phyloP scores from a whole-genome alignment of 53 echinoderm and acorn worm species.

The Echinarachnius parma region DNA sequence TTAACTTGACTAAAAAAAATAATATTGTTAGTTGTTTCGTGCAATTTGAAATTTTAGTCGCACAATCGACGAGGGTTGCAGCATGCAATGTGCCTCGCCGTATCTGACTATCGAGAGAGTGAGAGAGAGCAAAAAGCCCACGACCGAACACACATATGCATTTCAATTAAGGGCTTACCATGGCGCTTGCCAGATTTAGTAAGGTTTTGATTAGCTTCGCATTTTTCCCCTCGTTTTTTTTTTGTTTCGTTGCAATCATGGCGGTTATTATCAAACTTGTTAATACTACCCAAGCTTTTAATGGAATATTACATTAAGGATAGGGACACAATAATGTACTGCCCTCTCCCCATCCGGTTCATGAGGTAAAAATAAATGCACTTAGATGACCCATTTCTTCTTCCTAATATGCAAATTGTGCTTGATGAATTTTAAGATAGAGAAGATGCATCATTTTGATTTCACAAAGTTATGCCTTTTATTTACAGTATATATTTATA shows the following conservation, averaged over 20 bases:
- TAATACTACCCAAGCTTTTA: conserved; percentile 41
- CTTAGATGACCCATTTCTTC: conserved; percentile 20
- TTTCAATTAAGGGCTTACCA: conserved; percentile 47
- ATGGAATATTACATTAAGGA: conserved; percentile 44
- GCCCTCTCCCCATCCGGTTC: conserved; percentile 12
- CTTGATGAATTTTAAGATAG: too few relatives aligned
- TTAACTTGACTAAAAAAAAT: conserved; percentile 23
- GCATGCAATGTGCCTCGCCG: not conserved
- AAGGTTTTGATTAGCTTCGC: conserved; percentile 32
- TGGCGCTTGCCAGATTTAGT: conserved; percentile 32
- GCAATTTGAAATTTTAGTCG: conserved; percentile 30
- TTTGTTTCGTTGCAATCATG: too few relatives aligned
- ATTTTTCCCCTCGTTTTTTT: too few relatives aligned
- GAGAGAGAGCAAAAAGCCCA: not conserved
- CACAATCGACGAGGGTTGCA: not conserved
- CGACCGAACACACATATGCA: too few relatives aligned
- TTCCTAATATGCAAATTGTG: too few relatives aligned
- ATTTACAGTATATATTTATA: too few relatives aligned
- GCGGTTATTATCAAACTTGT: conserved; percentile 50
- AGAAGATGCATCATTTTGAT: too few relatives aligned
- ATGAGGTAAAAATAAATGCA: conserved; percentile 7
- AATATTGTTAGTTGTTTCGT: too few relatives aligned
- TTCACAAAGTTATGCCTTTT: too few relatives aligned
- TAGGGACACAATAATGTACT: not conserved
- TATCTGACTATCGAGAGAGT: not conserved